Conservation (phyloP, 1,140 invertebrate genomes). For the Zophobas morio region DNA sequence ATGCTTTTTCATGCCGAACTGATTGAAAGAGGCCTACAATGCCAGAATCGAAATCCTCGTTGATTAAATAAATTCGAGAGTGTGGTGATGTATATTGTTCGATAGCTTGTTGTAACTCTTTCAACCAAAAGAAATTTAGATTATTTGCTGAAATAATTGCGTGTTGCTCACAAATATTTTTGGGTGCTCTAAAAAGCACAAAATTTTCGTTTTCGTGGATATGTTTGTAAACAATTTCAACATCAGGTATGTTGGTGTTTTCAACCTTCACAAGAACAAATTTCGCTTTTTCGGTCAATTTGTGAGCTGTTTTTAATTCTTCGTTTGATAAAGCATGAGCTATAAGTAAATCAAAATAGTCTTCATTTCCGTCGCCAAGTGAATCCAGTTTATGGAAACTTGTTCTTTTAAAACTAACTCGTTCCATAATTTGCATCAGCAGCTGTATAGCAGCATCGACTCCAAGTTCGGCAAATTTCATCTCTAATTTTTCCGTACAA, state of each 20-base stretch:
- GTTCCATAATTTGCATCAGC: not conserved
- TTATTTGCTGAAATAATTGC: conserved; percentile 76
- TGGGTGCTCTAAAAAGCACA: conserved; percentile 73
- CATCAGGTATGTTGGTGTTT: conserved; percentile 69
- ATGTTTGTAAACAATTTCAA: conserved; percentile 70
- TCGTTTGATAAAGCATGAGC: no score
- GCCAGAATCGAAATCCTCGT: conserved; percentile 80
- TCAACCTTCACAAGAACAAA: conserved; percentile 86
- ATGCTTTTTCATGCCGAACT: conserved; percentile 86
- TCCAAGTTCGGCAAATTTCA: conserved; percentile 83
- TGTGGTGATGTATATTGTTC: conserved; percentile 72
- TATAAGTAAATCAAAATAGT: not conserved
- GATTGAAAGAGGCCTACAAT: conserved; percentile 92
- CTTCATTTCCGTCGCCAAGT: not conserved
- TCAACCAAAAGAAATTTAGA: conserved; percentile 86
- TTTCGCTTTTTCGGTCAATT: conserved; percentile 70
- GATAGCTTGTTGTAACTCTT: conserved; percentile 80
- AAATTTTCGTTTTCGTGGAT: conserved; percentile 73
- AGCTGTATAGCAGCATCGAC: not conserved
- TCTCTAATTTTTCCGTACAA: conserved; percentile 74
- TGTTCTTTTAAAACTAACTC: conserved; percentile 11
- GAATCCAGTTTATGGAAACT: conserved; percentile 1
- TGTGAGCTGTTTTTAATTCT: no score
- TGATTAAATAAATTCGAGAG: conserved; percentile 78
- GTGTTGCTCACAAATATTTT: conserved; percentile 66